phyloP scores from a whole-genome alignment of 1,140 invertebrate species.

The Wasmannia auropunctata region DNA sequence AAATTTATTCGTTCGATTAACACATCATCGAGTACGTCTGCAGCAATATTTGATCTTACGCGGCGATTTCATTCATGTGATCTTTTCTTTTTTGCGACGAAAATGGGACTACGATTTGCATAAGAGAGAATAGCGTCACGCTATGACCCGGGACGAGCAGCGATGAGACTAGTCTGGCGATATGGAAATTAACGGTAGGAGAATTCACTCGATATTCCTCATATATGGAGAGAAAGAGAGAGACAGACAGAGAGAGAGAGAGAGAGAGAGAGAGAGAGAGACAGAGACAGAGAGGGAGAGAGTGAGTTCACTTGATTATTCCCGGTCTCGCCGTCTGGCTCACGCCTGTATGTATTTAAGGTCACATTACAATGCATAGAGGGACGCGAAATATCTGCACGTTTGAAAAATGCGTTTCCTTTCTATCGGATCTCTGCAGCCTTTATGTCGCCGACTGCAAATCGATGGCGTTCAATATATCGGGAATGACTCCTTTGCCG shows the following conservation, averaged over 20 bases:
- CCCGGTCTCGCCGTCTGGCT: not conserved
- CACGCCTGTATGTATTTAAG: constrained; percentile 12
- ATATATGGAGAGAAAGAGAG: constrained; percentile 19
- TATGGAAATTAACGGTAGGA: constrained; percentile 23
- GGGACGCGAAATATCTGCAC: not conserved
- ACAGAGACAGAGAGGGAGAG: too few species aligned
- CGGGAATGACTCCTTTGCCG: not conserved
- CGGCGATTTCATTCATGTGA: not conserved
- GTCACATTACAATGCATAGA: not conserved
- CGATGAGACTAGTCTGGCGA: not conserved
- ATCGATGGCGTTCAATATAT: constrained; percentile 15
- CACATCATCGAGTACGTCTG: not conserved
- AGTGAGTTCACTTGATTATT: not conserved
- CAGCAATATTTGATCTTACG: constrained; percentile 4
- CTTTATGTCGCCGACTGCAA: constrained; percentile 27
- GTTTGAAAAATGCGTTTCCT: constrained; percentile 17
- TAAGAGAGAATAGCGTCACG: not conserved
- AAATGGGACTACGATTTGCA: constrained; percentile 19
- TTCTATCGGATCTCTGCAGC: not conserved
- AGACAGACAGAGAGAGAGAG: too few species aligned
- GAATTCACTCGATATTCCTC: constrained; percentile 17
- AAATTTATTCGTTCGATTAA: constrained; percentile 25
- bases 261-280: too few species aligned
- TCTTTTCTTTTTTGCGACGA: not conserved
- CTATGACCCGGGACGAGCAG: not conserved